Percentiles rank a stretch among this genome's conserved stretches.
Evolutionary conservation across 2,888 invertebrate species (phyloP).

Genomic region (Lithophane ornitopus): DNA sequence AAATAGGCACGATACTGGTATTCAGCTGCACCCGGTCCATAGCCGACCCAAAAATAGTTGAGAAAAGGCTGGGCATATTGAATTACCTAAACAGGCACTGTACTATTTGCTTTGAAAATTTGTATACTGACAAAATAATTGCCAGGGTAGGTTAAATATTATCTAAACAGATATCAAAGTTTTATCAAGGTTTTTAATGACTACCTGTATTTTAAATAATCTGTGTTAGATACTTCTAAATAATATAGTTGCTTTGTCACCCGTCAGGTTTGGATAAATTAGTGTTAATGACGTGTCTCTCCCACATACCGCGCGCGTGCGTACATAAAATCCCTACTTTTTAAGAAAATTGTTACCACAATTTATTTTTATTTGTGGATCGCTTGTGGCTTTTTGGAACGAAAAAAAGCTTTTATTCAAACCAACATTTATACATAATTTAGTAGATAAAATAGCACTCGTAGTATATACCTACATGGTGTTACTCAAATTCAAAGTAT

Average conservation of each 20-base stretch:
- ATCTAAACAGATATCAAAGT: neutral
- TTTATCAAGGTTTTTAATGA: slow-evolving; percentile 1
- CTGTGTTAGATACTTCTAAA: neutral
- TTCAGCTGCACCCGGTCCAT: neutral
- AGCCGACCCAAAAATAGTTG: neutral
- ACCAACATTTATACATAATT: neutral
- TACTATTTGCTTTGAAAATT: neutral
- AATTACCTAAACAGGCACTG: neutral
- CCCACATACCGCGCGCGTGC: neutral
- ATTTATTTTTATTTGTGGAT: neutral
- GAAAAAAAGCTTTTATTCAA: neutral
- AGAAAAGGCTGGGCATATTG: neutral
- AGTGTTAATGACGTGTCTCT: neutral
- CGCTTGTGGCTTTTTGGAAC: neutral
- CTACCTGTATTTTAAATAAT: neutral
- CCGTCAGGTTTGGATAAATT: neutral
- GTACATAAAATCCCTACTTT: neutral
- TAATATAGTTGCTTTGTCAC: neutral
- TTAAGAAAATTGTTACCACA: neutral
- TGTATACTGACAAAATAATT: neutral
- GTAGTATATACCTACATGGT: neutral
- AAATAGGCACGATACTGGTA: neutral
- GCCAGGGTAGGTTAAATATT: neutral
- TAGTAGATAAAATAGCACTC: neutral
- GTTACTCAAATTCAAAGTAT: neutral